Base-by-base conservation (phyloP, 2,113 vertebrate species). In the Atractosteus spatula region DNA sequence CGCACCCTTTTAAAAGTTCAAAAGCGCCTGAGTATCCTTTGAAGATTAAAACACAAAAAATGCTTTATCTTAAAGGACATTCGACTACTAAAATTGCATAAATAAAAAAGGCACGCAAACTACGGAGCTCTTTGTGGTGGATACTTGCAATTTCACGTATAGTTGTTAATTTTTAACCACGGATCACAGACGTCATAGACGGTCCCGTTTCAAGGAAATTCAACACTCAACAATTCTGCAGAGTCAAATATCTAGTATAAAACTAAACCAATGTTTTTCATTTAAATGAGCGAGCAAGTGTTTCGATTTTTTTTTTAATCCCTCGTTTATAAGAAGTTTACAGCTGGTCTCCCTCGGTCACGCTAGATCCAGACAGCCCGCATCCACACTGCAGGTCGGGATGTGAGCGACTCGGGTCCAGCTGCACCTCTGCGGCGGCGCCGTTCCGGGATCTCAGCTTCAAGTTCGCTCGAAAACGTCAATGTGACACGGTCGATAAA, bases 71-170 rank as follows among this genome's bases (percentile, higher is more conserved):
- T 29, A 29, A 29, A 29, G 29, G 29, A 29, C 29, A 29, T 29
- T 29, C 29, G 29, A 29, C 29, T 62, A 68, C 65, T 59, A 76
- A 69, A 72, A 69, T 76, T 73, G 75, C 75, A 70, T 77, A 79
- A 74, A 74, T 44, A 45, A 71, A 79, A 79, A 88, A 89, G 86
- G 86, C 86, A 89, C 86, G 79, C 75, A 56, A 66, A 66, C 80
- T 77, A 85, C 80, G 83, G 84, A 84, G 85, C 87, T 76, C 65
- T 78, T 77, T 83, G 72, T 62, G 2, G 62, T 79, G 76, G 71
- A 29, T 69, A 78, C 76, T 66, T 66, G 76, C 41, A 47, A 79
- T 73, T 56, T n/a, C 54, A n/a, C 68, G 76, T 76, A 59, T 77
- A 44, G 51, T 69, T 75, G 68, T 55, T 43, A 68, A 29, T 59